These are phyloP conservation scores for Zygogramma bicolorata DNA, from an alignment of 2,888 invertebrate genomes.

Conservation along the genomic window DNA sequence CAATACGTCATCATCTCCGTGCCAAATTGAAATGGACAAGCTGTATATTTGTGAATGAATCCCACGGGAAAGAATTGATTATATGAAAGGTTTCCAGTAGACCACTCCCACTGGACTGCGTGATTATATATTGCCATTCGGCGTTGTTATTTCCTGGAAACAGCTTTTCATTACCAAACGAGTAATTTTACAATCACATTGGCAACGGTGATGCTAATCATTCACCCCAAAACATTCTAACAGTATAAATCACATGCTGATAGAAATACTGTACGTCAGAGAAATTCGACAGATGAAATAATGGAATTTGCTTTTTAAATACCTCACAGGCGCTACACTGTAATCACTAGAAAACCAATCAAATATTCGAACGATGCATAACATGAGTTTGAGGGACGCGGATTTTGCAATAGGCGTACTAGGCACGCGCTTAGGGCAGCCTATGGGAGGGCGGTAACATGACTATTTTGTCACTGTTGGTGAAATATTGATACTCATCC, in stretches of 20 bases:
- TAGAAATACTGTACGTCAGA: conserved; percentile 1
- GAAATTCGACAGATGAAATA: conserved; percentile 15
- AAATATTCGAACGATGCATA: neutral
- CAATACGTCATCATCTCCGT: no score
- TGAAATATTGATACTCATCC: no score
- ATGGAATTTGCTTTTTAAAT: neutral
- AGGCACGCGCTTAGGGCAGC: no score
- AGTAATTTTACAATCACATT: conserved; percentile 17
- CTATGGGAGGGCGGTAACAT: no score
- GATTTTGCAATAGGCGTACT: no score
- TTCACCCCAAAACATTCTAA: neutral
- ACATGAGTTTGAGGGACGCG: no score
- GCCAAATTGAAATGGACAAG: no score
- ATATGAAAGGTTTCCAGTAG: neutral
- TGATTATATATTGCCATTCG: neutral
- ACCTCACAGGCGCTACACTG: conserved; percentile 6
- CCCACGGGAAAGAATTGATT: neutral
- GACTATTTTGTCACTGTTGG: no score
- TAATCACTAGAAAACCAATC: neutral
- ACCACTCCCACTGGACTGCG: neutral
- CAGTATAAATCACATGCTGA: conserved; percentile 14
- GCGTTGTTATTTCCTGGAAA: neutral
- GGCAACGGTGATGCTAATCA: neutral
- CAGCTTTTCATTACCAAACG: neutral
- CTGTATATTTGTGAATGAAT: neutral